These are phyloP conservation scores for Microctonus brassicae DNA, from an alignment of 2,888 invertebrate genomes.

Conservation along the genomic window DNA sequence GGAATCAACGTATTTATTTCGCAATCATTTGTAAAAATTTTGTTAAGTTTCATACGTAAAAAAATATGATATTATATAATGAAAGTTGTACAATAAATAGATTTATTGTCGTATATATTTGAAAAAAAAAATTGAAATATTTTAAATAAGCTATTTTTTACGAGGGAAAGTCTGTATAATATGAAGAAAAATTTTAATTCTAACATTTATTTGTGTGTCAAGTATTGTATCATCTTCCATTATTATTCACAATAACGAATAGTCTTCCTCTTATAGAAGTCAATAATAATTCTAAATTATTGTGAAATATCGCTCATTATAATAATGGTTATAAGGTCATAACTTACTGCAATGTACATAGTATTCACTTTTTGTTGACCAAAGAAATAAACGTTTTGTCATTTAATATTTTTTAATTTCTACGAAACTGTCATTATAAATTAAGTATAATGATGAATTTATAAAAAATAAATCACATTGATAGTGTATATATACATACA, in stretches of 20 bases:
- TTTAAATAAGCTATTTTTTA: not conserved
- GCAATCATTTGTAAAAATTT: conserved; percentile 44
- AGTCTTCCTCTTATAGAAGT: conserved; percentile 21
- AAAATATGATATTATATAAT: conserved; percentile 21
- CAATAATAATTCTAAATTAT: conserved; percentile 7
- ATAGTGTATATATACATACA: not conserved
- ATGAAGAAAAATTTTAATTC: not conserved
- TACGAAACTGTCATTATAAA: not conserved
- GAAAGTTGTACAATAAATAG: conserved; percentile 33
- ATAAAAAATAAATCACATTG: conserved; percentile 11
- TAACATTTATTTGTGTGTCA: conserved; percentile 10
- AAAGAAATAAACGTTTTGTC: conserved; percentile 33
- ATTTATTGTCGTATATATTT: conserved; percentile 17
- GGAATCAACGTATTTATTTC: conserved; percentile 30
- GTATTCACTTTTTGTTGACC: conserved; percentile 32
- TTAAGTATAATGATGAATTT: not conserved
- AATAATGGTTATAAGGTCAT: conserved; percentile 27
- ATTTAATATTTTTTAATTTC: conserved; percentile 10
- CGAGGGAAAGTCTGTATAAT: not conserved
- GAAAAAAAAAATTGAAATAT: not conserved
- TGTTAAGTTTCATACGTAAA: conserved; percentile 59
- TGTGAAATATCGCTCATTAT: conserved; percentile 27
- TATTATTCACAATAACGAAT: conserved; percentile 11
- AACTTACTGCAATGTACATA: conserved; percentile 33
- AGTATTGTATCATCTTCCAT: conserved; percentile 34